Evolutionary conservation across 2,888 invertebrate genomes (phyloP), one percentile per base, ranked within the genome.

Genomic region (Lithophane leautieri): DNA sequence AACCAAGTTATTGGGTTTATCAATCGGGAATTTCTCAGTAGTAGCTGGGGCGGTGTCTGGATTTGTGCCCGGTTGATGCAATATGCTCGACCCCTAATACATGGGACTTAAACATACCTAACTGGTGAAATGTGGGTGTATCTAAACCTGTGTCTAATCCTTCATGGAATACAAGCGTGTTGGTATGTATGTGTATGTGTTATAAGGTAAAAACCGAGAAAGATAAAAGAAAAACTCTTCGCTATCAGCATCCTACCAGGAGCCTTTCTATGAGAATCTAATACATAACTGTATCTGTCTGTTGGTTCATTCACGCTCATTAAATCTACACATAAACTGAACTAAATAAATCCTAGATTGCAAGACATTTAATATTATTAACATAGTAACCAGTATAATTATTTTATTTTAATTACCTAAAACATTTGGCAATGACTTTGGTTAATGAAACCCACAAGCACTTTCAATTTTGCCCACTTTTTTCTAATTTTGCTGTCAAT

Each of bases 401-500:
- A 72, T 44, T 77, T 80, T 19, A 58, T 73, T 78, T 44, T 2
- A 34, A 56, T 58, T 22, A 56, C 19, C 28, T 14, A 28, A 4
- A 28, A 16, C 9, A 42, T 63, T 72, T 63, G 8, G 58, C 14
- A 80, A 63, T 80, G 63, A 65, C 34, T 58, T 60, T 78, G 77
- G 80, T 60, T 65, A 16, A 73, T 65, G 73, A 28, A n/a, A 50
- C 47, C 11, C 16, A 14, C 0, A 22, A 50, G 22, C 50, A 50
- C 50, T 50, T 50, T 60, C 25, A 8, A 78, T 44, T 60, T 44
- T 0, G 0, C 50, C 34, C 2, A 34, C 9, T 28, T 42, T n/a
- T 12, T 60, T 50, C 0, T 28, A n/a, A 34, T 16, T 40, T 40
- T 22, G 6, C 6, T 16, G 16, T 14, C 2, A 28, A 19, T 11